These are phyloP conservation scores for Coleophora flavipennella DNA, from an alignment of 2,888 invertebrate genomes.

Conservation along the genomic window DNA sequence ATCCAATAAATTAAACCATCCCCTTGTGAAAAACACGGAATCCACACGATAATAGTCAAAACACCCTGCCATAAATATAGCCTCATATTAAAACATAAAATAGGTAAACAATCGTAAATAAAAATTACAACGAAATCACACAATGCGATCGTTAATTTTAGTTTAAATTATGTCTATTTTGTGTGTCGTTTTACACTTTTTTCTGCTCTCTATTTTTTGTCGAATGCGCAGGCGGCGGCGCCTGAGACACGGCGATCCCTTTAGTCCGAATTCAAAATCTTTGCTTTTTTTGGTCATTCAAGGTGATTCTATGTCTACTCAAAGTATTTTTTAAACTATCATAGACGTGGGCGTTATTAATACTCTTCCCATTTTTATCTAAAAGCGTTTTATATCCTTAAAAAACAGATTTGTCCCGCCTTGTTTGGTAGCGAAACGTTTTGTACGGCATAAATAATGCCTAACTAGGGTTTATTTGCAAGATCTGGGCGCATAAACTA, in stretches of 20 bases:
- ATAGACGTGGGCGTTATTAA: conserved; percentile 41
- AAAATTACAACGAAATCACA: conserved; percentile 64
- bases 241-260: conserved; percentile 58
- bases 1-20: conserved; percentile 49
- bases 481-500: too few relatives aligned
- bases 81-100: conserved; percentile 69
- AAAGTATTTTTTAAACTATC: conserved; percentile 15
- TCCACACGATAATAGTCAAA: conserved; percentile 43
- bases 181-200: conserved; percentile 64
- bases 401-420: conserved; percentile 30
- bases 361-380: conserved; percentile 55
- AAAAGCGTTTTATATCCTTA: conserved; percentile 46
- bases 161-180: conserved; percentile 66
- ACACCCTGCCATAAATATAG: conserved; percentile 45
- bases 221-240: conserved; percentile 45
- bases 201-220: conserved; percentile 49
- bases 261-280: conserved; percentile 49
- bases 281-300: conserved; percentile 25
- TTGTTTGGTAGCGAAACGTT: conserved; percentile 29
- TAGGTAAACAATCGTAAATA: conserved; percentile 72
- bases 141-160: conserved; percentile 61
- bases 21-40: conserved; percentile 36
- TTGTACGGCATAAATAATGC: conserved; percentile 11
- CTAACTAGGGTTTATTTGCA: not conserved
- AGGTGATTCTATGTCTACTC: conserved; percentile 17